A percentile compares a stretch with the other conserved stretches of the same genome.
Evolutionary conservation across 2,113 vertebrate species (phyloP).

Genomic region (Gorsachius goisagi): DNA sequence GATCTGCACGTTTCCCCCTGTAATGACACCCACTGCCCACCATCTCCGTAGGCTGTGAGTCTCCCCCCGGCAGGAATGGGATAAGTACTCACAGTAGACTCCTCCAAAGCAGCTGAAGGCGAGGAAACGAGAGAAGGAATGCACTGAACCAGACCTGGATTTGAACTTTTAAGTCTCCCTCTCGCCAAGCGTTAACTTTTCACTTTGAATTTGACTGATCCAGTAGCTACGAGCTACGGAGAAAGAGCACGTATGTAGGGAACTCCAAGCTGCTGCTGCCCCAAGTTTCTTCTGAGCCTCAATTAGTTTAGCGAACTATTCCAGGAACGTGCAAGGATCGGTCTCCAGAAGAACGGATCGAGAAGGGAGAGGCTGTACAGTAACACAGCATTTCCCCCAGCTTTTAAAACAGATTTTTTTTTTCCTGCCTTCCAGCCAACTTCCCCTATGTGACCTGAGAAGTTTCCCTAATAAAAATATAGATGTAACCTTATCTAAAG

Average conservation of each 20-base stretch:
- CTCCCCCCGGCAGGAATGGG: not conserved
- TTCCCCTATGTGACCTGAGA: not conserved
- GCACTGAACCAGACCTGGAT: not conserved
- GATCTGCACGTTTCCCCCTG: not conserved
- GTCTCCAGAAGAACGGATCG: conserved; percentile 1
- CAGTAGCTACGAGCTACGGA: not conserved
- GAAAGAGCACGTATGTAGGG: not conserved
- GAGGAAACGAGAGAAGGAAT: not conserved
- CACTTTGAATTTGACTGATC: conserved; percentile 18
- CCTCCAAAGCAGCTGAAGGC: not conserved
- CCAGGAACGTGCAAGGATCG: conserved; percentile 56
- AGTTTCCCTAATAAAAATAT: conserved; percentile 67
- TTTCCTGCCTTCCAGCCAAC: conserved; percentile 37
- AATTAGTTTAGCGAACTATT: not conserved
- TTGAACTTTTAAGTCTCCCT: conserved; percentile 31
- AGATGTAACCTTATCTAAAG: conserved; percentile 76
- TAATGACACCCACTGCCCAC: not conserved
- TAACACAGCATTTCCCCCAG: not conserved
- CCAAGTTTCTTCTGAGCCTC: not conserved
- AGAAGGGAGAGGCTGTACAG: not conserved
- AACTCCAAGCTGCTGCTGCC: not conserved
- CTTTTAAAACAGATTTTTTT: not conserved
- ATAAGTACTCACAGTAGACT: not conserved
- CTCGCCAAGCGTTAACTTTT: not conserved
- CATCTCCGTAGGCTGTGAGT: not conserved